phyloP scores from a whole-genome alignment of 92 coral and sea anemone genomes.

The Siderastrea siderea region DNA sequence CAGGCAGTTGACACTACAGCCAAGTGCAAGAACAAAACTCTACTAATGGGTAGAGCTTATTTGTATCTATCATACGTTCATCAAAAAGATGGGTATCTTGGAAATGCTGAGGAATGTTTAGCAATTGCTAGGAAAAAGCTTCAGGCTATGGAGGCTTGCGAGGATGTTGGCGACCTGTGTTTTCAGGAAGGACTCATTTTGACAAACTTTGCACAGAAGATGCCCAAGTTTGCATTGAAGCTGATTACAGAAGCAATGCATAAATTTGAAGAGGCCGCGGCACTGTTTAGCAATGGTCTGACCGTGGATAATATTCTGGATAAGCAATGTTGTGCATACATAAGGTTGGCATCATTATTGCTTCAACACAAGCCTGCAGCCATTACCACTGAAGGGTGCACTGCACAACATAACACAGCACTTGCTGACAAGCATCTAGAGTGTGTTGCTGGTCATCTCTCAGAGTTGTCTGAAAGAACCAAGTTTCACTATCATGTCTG shows the following conservation, averaged over 20 bases:
- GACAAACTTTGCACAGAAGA: conserved; percentile 83
- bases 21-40: conserved; percentile 85
- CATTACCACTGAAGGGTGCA: conserved; percentile 25
- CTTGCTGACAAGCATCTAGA: conserved; percentile 59
- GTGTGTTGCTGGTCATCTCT: conserved; percentile 46
- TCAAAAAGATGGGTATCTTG: conserved; percentile 83
- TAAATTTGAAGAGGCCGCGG: conserved; percentile 86
- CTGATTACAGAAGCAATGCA: conserved; percentile 85
- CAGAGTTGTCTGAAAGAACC: conserved; percentile 68
- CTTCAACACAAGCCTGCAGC: conserved; percentile 58
- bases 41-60: conserved; percentile 89
- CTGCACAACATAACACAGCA: conserved; percentile 30
- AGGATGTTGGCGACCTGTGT: conserved; percentile 90
- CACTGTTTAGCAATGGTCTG: conserved; percentile 65
- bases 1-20: conserved; percentile 83
- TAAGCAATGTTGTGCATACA: conserved; percentile 73
- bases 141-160: conserved; percentile 79
- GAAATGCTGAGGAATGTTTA: conserved; percentile 96
- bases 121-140: conserved; percentile 88
- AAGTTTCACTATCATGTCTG: conserved; percentile 79
- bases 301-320: conserved; percentile 66
- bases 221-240: conserved; percentile 75
- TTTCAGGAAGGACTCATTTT: conserved; percentile 89
- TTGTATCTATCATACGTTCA: conserved; percentile 88
- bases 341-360: conserved; percentile 74